Base-by-base conservation (phyloP, 2,113 vertebrate species). In the Rissa tridactyla region DNA sequence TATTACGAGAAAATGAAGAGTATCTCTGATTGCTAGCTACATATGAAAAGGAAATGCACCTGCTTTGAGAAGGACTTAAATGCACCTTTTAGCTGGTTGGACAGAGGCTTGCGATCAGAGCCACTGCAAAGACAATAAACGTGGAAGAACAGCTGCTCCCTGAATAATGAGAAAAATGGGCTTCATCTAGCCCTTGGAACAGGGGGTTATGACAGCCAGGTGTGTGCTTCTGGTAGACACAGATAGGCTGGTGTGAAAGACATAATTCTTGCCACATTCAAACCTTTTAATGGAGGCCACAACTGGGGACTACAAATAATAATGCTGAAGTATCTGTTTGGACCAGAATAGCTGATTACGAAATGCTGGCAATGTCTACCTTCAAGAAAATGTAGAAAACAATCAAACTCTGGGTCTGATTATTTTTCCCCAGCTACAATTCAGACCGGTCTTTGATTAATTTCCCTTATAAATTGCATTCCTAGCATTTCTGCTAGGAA, bases 371-470 rank as follows among this genome's bases (percentile, higher is more conserved):
- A 94, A 34, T 5, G 42, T 62, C 71, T 80, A 77, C 84, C 68
- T 94, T 90, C 58, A 96, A 68, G 95, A 86, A 97, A 93, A 96
- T 47, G 71, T 46, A 94, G 78, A 65, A 89, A 95, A 87, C 86
- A 92, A 81, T 95, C 79, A 80, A 42, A 80, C 15, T 83, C 91
- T 69, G 78, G 21, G 64, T 68, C 86, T 91, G 89, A 96, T 78
- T 85, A 82, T 93, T 94, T 94, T 85, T 79, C 20, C 25, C 62
- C 68, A 26, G 87, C 81, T 79, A 94, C 82, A 76, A 91, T 88
- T 82, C 87, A 92, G 71, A 88, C 55, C n/a, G 54, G 78, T 73
- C 81, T 91, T 92, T 94, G 93, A 97, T 91, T 90, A 96, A 95
- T 94, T 91, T 90, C 79, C 77, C 79, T 85, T 91, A 83, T 10